Conservation (phyloP, 2,888 invertebrate species). For the Andrena minutula region DNA sequence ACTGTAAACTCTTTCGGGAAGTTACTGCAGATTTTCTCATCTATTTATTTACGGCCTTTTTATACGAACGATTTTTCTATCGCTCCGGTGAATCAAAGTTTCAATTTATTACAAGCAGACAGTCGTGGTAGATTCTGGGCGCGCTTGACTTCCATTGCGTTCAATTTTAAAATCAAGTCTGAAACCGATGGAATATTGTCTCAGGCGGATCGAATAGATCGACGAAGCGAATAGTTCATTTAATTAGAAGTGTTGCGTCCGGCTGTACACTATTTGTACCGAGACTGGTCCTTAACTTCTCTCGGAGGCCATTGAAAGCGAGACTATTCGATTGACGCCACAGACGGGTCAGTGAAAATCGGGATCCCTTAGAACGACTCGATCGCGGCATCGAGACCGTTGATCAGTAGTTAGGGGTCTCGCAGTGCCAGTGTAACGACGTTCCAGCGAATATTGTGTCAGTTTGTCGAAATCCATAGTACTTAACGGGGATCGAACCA, state of each 20-base stretch:
- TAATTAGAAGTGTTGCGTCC: neutral
- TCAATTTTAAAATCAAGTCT: neutral
- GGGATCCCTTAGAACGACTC: neutral
- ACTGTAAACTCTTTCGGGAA: conserved; percentile 4
- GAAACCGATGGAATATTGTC: neutral
- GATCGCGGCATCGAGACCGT: neutral
- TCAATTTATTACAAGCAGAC: neutral
- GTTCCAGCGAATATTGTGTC: conserved; percentile 24
- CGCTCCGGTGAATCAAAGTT: neutral
- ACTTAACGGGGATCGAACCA: conserved; percentile 38
- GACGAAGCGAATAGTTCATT: neutral
- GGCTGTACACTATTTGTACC: neutral
- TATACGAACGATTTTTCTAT: neutral
- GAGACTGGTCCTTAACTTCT: neutral
- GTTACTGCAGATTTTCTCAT: neutral
- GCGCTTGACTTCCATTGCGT: neutral
- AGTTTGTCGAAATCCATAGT: conserved; percentile 22
- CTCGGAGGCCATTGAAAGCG: neutral
- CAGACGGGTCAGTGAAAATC: conserved; percentile 26
- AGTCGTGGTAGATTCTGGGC: no score
- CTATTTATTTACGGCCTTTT: neutral
- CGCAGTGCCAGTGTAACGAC: conserved; percentile 12
- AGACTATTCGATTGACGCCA: conserved; percentile 2
- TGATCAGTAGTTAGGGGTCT: conserved; percentile 5
- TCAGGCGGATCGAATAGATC: neutral